Evolutionary conservation across 2,888 invertebrate species (phyloP).

Genomic region (Magallana nippona): DNA sequence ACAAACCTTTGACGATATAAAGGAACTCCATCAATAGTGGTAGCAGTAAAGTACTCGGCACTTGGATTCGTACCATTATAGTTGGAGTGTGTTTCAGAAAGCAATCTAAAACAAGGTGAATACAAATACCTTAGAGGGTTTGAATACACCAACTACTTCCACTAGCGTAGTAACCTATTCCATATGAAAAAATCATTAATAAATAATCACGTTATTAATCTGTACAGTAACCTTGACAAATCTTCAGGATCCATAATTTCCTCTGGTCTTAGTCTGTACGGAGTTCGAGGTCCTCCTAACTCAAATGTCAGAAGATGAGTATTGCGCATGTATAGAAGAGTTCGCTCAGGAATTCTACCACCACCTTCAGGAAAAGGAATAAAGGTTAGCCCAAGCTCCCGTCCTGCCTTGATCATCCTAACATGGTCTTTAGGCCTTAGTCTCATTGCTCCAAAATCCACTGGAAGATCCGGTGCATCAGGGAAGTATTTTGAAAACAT

Average conservation of each 20-base stretch:
- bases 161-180: too few relatives aligned
- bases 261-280: conserved; percentile 48
- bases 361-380: conserved; percentile 25
- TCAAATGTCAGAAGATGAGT: conserved; percentile 40
- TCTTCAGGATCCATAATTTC: conserved; percentile 25
- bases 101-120: background rate
- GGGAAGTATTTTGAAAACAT: conserved; percentile 49
- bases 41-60: background rate
- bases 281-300: conserved; percentile 32
- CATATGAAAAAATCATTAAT: background rate
- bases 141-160: too few relatives aligned
- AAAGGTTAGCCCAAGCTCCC: conserved; percentile 47
- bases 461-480: conserved; percentile 51
- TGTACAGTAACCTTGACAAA: background rate
- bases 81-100: background rate
- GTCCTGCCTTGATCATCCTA: conserved; percentile 45
- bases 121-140: too few relatives aligned
- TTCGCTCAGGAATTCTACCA: conserved; percentile 30
- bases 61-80: background rate
- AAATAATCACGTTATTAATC: background rate
- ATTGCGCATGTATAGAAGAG: conserved; percentile 44
- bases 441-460: conserved; percentile 58
- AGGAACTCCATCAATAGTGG: background rate
- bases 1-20: conserved; percentile 4
- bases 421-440: conserved; percentile 40